Base-by-base conservation (phyloP, 2,797 vertebrate genomes). In the Chelidonichthys spinosus region DNA sequence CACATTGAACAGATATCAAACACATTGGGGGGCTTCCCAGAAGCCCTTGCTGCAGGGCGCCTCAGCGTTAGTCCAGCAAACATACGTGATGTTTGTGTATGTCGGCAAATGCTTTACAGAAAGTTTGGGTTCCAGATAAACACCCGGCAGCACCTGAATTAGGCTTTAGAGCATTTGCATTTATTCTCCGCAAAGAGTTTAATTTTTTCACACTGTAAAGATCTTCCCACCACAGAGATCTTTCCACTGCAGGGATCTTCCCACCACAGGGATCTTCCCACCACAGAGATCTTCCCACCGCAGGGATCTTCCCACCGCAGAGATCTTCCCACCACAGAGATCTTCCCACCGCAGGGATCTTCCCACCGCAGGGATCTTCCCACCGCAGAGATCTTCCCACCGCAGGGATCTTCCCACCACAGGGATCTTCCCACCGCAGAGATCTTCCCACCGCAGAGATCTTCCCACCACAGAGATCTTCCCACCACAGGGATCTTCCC, bases 141-240 rank as follows among this genome's bases (percentile, higher is more conserved):
- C 65, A 71, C 25, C 9, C 66, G 74, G 84, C 59, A 64, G 54
- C 80, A 72, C 11, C 47, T 44, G 67, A 78, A 70, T 78, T 50
- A 50, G 65, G 64, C 71, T 73, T 43, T n/a, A 35, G 62, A 74
- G 68, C 79, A 80, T 87, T 90, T 79, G 71, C 79, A 87, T 88
- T 80, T 42, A 80, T 76, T 90, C 88, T 82, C 49, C 78, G 81
- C 72, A 76, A 78, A 88, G 85, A 82, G 56, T 66, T 63, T 80
- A 6, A 66, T 78, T 84, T 79, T 78, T 39, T 47, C 59, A 25
- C 25, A 25, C 25, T 25, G 25, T 25, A 50, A 18, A 50, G 49
- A 50, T 50, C 49, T 18, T 50, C 25, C 25, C 25, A 53, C 55
- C 6, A 3, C 61, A 76, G 64, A 81, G 72, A 25, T 44, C 13